These are phyloP conservation scores for Propithecus perrieri DNA, from an alignment of 2,797 vertebrate species.

Conservation along the genomic window DNA sequence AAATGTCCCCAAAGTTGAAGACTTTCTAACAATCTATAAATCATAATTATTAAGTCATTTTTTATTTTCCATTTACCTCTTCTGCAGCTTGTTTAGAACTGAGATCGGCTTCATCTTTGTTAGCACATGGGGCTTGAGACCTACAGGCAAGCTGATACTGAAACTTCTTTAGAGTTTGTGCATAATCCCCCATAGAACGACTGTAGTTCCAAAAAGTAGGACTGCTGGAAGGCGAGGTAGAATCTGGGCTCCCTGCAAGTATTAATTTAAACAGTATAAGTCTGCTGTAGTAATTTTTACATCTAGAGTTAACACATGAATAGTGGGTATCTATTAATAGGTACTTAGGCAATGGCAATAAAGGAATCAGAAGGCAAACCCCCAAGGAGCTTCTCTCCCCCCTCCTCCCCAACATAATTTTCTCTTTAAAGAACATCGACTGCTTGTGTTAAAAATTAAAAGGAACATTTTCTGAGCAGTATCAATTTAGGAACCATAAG, in stretches of 20 bases:
- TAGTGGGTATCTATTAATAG: no score
- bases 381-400: background rate
- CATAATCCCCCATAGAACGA: constrained; percentile 92
- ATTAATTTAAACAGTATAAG: background rate
- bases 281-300: background rate
- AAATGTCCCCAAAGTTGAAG: background rate
- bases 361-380: background rate
- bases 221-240: constrained; percentile 92
- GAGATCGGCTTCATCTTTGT: constrained; percentile 96
- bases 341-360: background rate
- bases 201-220: constrained; percentile 98
- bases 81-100: constrained; percentile 97
- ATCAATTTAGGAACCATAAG: background rate
- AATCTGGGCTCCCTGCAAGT: constrained; percentile 92
- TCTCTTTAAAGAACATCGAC: background rate
- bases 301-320: background rate
- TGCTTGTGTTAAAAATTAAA: background rate
- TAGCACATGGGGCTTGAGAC: constrained; percentile 94
- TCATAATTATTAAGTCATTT: background rate
- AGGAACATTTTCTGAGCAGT: background rate
- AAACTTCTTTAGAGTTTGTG: constrained; percentile 95
- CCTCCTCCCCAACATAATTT: background rate
- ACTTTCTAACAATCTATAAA: background rate
- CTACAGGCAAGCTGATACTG: constrained; percentile 96
- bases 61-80: constrained; percentile 88